Evolutionary conservation across 2,113 vertebrate species (phyloP), one percentile per base, ranked within the genome.

Genomic region (Microcebus griseorufus): DNA sequence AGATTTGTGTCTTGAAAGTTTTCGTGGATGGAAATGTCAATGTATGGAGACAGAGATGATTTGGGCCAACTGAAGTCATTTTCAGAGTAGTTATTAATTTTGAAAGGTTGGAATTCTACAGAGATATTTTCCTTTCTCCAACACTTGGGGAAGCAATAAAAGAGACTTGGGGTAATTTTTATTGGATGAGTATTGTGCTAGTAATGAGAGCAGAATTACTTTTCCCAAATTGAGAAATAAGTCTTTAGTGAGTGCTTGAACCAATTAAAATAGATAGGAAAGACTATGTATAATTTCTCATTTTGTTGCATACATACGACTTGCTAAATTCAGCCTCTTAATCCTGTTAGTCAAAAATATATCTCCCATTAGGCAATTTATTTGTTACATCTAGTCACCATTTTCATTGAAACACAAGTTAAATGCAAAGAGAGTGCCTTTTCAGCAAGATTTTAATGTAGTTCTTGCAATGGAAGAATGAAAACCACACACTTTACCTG

Each of bases 1-100:
- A 79, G 2, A 90, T 78, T 85, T 91, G 6, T 45, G 51, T 67
- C 39, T 69, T 78, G 16, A 95, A 95, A 95, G 27, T 4, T n/a
- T 96, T 76, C 80, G n/a, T 97, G 93, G 70, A 92, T 98, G 95
- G 92, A 97, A 98, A 98, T 97, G 90, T 94, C 98, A 97, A 97
- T 96, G 93, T 88, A 93, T 96, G 93, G 93, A 97, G 86, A 62
- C 88, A 94, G 94, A 97, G 91, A 98, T 98, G 95, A 97, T 97
- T 90, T 97, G 96, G 91, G 85, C 98, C 92, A 96, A 93, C 84
- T 97, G 81, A 62, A 98, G 91, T 97, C 96, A 98, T 98, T 98
- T 98, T 97, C 79, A 94, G 96, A 97, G 95, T 91, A 96, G 67
- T 37, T 93, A 97, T 81, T 97, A 97, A 98, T 98, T 95, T 96